These are phyloP conservation scores for Ips typographus DNA, from an alignment of 1,140 invertebrate species.

Conservation along the genomic window DNA sequence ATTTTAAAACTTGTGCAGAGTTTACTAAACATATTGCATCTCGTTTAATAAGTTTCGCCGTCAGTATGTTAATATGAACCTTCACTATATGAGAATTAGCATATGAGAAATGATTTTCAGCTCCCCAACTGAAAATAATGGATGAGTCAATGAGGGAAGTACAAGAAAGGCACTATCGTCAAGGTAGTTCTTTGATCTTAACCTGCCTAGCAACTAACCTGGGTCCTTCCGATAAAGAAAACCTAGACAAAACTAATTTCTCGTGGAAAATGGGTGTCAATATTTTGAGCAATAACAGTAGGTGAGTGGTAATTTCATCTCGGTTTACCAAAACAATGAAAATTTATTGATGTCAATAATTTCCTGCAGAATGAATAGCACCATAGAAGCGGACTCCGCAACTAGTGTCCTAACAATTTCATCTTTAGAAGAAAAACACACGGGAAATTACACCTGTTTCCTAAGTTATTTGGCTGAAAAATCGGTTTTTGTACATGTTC, in stretches of 20 bases:
- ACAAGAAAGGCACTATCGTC: slow-evolving; percentile 71
- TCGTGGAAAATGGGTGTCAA: slow-evolving; percentile 50
- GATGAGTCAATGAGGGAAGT: slow-evolving; percentile 67
- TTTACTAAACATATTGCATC: too few relatives aligned
- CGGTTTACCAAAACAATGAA: background rate
- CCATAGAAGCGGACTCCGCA: slow-evolving; percentile 44
- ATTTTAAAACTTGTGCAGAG: too few relatives aligned
- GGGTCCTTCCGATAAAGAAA: slow-evolving; percentile 46
- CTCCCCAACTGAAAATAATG: slow-evolving; percentile 66
- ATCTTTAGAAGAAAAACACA: slow-evolving; percentile 53
- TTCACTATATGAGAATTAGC: background rate
- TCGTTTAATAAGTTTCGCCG: too few relatives aligned
- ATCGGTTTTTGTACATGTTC: slow-evolving; percentile 57
- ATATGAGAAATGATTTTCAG: slow-evolving; percentile 46
- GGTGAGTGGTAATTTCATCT: slow-evolving; percentile 42
- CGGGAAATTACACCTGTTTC: slow-evolving; percentile 56
- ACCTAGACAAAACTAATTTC: slow-evolving; percentile 40
- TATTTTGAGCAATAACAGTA: slow-evolving; percentile 50
- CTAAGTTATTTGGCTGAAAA: slow-evolving; percentile 53
- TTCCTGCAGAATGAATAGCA: slow-evolving; percentile 48
- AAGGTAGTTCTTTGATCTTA: slow-evolving; percentile 70
- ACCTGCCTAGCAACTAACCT: slow-evolving; percentile 61
- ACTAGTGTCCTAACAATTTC: slow-evolving; percentile 52
- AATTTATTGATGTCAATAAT: slow-evolving; percentile 5
- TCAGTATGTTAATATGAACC: background rate